These are phyloP conservation scores for Tiaroga cobitis DNA, from an alignment of 2,797 vertebrate species.

Conservation along the genomic window DNA sequence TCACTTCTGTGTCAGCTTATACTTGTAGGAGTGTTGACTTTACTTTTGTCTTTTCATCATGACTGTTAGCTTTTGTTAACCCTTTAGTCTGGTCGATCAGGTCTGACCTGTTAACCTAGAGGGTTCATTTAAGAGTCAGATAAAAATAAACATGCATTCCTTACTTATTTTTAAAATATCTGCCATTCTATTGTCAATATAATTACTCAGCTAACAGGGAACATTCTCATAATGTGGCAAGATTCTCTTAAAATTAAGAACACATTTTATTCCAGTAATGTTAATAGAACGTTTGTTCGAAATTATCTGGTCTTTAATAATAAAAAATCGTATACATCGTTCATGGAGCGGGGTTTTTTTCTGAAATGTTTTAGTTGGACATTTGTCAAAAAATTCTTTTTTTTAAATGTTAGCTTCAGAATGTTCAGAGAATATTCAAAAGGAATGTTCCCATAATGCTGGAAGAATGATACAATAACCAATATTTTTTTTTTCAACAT, in stretches of 20 bases:
- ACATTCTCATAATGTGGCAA: not conserved
- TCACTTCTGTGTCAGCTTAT: not conserved
- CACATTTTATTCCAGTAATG: not conserved
- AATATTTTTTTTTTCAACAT: too few relatives aligned
- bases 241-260: not conserved
- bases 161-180: not conserved
- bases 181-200: too few relatives aligned
- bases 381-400: too few relatives aligned
- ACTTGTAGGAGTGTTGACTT: not conserved
- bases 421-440: too few relatives aligned
- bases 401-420: too few relatives aligned
- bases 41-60: not conserved
- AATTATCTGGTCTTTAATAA: too few relatives aligned
- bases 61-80: not conserved
- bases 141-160: not conserved
- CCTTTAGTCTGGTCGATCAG: not conserved
- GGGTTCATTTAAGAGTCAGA: not conserved
- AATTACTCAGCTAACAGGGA: too few relatives aligned
- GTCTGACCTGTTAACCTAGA: not conserved
- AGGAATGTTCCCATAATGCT: too few relatives aligned
- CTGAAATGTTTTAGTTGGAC: too few relatives aligned
- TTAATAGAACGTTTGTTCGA: not conserved
- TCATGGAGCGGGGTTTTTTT: too few relatives aligned
- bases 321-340: too few relatives aligned
- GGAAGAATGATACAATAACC: too few relatives aligned